Evolutionary conservation across 2,888 invertebrate species (phyloP), one percentile per base, ranked within the genome.

Genomic region (Tricholauxania praeusta): DNA sequence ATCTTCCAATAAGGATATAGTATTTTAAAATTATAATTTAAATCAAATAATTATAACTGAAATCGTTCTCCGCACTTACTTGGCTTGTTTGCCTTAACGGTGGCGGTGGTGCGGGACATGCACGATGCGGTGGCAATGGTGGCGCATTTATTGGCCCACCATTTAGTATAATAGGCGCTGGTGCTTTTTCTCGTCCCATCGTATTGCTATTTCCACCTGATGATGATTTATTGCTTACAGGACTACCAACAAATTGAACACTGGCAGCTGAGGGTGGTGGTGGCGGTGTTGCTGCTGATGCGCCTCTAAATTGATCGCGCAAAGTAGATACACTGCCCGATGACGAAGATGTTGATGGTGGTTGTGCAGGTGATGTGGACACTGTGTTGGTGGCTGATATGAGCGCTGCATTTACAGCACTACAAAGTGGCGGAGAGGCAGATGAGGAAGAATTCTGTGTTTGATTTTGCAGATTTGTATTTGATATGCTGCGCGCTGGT

Each of bases 71-170:
- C 1, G 70, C 78, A 84, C 86, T 86, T 78, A 87, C 87, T 80
- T 82, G 85, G 80, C 82, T 83, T 12, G 85, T 80, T 75, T 86
- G 87, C 49, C 87, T 81, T 68, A 82, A 84, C 47, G 87, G 87
- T 48, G 86, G 86, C n/a, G 87, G 87, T 62, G 87, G 87, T 32
- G 85, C 84, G 68, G 87, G 87, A 76, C 87, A 85, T 64, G 81
- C 84, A 77, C 88, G 84, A 79, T 88, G 88, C 28, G 88, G 87
- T 62, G 88, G 88, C 76, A 87, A 77, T 62, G 87, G 86, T 72
- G 87, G 87, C 52, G 87, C 85, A 79, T 81, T 84, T 47, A 82
- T 77, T 15, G 74, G 80, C 1, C 82, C 83, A 72, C 85, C 85
- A 77, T 84, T 86, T 17, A 83, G 71, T 68, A 84, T 81, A 69